Percentiles rank a stretch among this genome's conserved stretches.
Evolutionary conservation across 2,888 invertebrate genomes (phyloP).

Genomic region (Drosophila subsilvestris): DNA sequence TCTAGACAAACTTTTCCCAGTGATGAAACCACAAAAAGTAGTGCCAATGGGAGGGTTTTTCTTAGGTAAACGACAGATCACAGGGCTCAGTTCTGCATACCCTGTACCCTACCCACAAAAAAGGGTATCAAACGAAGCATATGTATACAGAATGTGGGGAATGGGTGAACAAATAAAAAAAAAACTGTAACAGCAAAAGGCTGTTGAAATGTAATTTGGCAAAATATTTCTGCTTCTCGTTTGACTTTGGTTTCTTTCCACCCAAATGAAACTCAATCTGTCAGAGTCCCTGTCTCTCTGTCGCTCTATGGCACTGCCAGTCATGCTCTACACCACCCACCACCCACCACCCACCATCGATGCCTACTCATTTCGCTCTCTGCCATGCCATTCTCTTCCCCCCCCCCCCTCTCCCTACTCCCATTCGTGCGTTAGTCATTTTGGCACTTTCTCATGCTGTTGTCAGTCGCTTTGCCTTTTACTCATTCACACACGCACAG

Average conservation of each 20-base stretch:
- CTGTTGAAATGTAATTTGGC: constrained; percentile 79
- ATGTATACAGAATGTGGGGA: constrained; percentile 23
- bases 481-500: constrained; percentile 64
- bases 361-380: constrained; percentile 18
- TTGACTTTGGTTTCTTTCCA: constrained; percentile 55
- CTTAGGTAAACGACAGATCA: too few species aligned
- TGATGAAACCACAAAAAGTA: not conserved
- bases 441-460: constrained; percentile 78
- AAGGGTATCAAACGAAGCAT: too few species aligned
- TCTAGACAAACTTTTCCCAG: not conserved
- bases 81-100: too few species aligned
- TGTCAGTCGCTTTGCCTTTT: constrained; percentile 57
- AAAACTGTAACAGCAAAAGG: constrained; percentile 57
- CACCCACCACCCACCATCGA: constrained; percentile 1
- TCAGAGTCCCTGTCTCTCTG: constrained; percentile 56
- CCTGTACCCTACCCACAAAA: too few species aligned
- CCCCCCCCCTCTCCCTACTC: not conserved
- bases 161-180: not conserved
- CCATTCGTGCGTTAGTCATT: constrained; percentile 68
- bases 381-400: too few species aligned
- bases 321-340: constrained; percentile 37
- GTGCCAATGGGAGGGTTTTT: not conserved
- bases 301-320: constrained; percentile 41
- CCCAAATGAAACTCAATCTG: constrained; percentile 79
- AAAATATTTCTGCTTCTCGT: constrained; percentile 68